These are phyloP conservation scores for Hemichromis elongatus DNA, from an alignment of 2,113 vertebrate genomes.

Conservation along the genomic window DNA sequence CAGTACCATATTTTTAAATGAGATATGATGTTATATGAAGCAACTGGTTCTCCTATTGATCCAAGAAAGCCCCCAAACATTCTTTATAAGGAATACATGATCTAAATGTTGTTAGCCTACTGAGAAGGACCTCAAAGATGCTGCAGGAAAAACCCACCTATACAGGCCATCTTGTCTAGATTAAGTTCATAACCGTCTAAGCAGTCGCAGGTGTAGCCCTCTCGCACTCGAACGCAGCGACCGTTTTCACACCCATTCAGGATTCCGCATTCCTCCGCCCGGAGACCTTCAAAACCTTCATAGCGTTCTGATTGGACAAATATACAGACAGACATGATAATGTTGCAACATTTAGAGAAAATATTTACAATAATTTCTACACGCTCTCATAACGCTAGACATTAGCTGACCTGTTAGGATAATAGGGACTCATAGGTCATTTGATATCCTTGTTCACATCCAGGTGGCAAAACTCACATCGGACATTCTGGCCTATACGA, in stretches of 20 bases:
- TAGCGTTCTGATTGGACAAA: slow-evolving; percentile 58
- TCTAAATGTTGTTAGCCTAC: slow-evolving; percentile 2
- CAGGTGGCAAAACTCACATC: neutral
- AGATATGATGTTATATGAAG: neutral
- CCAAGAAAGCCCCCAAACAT: neutral
- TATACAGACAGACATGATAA: neutral
- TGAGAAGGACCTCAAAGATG: neutral
- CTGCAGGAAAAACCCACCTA: slow-evolving; percentile 28
- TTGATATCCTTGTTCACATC: neutral
- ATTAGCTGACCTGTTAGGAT: neutral
- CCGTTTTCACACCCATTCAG: slow-evolving; percentile 93
- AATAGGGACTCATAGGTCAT: no score
- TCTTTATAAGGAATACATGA: neutral
- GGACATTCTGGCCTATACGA: neutral
- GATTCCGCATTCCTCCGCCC: slow-evolving; percentile 88
- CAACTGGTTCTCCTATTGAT: slow-evolving; percentile 12
- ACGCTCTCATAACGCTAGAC: neutral
- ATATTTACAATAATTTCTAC: neutral
- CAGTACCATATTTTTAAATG: neutral
- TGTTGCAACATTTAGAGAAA: neutral
- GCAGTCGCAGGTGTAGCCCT: slow-evolving; percentile 96
- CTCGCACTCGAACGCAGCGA: slow-evolving; percentile 86
- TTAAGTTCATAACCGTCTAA: slow-evolving; percentile 90
- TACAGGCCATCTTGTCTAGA: slow-evolving; percentile 80
- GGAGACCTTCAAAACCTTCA: slow-evolving; percentile 85